phyloP scores from a whole-genome alignment of 2,113 vertebrate species.

The Melanerpes aurifrons region DNA sequence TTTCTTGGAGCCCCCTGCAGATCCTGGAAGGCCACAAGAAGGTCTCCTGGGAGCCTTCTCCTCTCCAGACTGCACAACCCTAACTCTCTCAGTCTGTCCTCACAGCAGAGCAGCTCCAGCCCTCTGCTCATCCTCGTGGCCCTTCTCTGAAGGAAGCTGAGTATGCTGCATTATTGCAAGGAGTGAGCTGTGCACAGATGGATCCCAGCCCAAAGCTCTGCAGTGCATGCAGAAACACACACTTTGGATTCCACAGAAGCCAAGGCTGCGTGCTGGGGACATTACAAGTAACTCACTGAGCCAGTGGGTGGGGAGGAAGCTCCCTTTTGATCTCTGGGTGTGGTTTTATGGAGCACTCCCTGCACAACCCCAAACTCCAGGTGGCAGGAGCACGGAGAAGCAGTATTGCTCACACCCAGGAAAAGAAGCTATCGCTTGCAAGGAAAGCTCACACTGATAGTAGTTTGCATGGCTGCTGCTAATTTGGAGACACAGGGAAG shows the following conservation, averaged over 20 bases:
- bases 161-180: neutral
- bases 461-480: neutral
- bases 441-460: neutral
- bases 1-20: too few relatives aligned
- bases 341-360: neutral
- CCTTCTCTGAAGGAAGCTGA: too few relatives aligned
- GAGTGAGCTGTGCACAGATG: rapidly evolving
- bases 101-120: too few relatives aligned
- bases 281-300: neutral
- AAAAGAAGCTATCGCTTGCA: neutral
- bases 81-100: too few relatives aligned
- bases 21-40: too few relatives aligned
- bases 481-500: neutral
- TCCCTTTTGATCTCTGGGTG: neutral
- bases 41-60: too few relatives aligned
- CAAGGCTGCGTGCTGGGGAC: neutral
- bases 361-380: neutral
- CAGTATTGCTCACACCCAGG: rapidly evolving
- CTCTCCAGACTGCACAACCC: too few relatives aligned
- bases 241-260: neutral
- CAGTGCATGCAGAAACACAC: neutral
- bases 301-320: neutral
- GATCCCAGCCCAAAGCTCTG: neutral
- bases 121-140: too few relatives aligned
- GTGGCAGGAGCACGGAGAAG: neutral